phyloP scores from a whole-genome alignment of 2,888 invertebrate genomes.

The Anoncus sp. region DNA sequence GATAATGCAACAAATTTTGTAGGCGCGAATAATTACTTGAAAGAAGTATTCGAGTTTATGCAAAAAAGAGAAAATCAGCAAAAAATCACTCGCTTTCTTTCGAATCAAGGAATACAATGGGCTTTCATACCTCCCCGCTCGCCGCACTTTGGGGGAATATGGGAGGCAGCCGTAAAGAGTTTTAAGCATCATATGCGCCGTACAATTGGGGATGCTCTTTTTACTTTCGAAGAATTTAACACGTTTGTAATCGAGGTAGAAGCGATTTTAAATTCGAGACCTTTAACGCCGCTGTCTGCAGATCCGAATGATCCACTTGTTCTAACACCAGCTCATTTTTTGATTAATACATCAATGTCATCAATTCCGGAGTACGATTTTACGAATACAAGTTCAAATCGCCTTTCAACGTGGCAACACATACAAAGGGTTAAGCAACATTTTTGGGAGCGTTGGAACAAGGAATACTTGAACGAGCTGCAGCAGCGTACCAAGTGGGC shows the following conservation, averaged over 20 bases:
- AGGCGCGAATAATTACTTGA: slow-evolving; percentile 7
- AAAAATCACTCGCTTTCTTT: background rate
- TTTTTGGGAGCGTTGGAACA: slow-evolving; percentile 59
- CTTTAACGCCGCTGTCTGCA: slow-evolving; percentile 1
- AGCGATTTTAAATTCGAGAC: slow-evolving; percentile 13
- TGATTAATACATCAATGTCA: background rate
- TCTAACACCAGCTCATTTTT: slow-evolving; percentile 17
- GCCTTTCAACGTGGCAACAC: slow-evolving; percentile 12
- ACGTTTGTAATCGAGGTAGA: slow-evolving; percentile 5
- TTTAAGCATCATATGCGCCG: slow-evolving; percentile 21
- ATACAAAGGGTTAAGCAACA: slow-evolving; percentile 49
- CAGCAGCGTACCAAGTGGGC: slow-evolving; percentile 61
- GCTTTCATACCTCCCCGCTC: slow-evolving; percentile 13
- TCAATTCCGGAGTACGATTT: slow-evolving; percentile 2
- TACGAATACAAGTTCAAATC: background rate
- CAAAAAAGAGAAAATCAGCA: background rate
- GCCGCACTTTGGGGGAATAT: slow-evolving; percentile 18
- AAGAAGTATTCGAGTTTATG: background rate
- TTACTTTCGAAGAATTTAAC: slow-evolving; percentile 12
- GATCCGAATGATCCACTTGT: slow-evolving; percentile 12
- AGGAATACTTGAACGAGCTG: slow-evolving; percentile 61
- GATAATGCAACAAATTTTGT: slow-evolving; percentile 20
- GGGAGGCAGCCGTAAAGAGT: slow-evolving; percentile 10
- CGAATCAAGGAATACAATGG: slow-evolving; percentile 13
- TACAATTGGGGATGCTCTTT: background rate